phyloP scores from a whole-genome alignment of 2,797 vertebrate species.

The Menidia menidia region DNA sequence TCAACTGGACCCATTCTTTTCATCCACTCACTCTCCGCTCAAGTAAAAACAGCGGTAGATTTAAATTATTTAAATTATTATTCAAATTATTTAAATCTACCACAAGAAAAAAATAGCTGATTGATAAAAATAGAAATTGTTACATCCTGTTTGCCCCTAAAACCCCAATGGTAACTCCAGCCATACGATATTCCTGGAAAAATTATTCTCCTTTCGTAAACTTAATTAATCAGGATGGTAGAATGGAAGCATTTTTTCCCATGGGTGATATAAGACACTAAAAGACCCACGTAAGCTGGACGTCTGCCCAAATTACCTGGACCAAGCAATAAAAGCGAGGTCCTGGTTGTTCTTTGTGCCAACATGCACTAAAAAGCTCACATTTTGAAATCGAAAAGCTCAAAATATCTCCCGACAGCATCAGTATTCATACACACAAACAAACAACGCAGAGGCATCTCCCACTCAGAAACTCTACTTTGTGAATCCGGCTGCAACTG shows the following conservation, averaged over 20 bases:
- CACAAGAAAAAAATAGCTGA: too few species aligned
- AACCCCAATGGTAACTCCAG: too few species aligned
- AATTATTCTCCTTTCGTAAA: neutral
- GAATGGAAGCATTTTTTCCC: neutral
- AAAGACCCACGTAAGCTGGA: slow-evolving; percentile 5
- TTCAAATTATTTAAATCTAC: too few species aligned
- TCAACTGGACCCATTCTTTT: slow-evolving; percentile 15
- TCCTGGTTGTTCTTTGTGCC: slow-evolving; percentile 19
- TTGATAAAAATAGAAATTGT: too few species aligned
- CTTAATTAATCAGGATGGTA: neutral
- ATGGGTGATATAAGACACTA: too few species aligned
- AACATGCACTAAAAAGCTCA: slow-evolving; percentile 9
- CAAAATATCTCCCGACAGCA: slow-evolving; percentile 16
- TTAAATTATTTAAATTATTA: too few species aligned
- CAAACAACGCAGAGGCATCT: slow-evolving; percentile 32
- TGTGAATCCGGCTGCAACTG: slow-evolving; percentile 21
- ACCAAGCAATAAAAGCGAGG: slow-evolving; percentile 13
- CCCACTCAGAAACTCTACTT: slow-evolving; percentile 39
- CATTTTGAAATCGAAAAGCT: slow-evolving; percentile 17
- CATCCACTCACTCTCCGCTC: slow-evolving; percentile 18
- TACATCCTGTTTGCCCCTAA: too few species aligned
- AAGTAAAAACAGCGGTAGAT: too few species aligned
- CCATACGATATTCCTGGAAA: neutral
- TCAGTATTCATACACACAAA: slow-evolving; percentile 3
- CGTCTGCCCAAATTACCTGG: slow-evolving; percentile 23